A percentile compares a stretch with the other conserved stretches of the same genome.
Evolutionary conservation across 2,888 invertebrate genomes (phyloP).

Genomic region (Julus scandinavius): DNA sequence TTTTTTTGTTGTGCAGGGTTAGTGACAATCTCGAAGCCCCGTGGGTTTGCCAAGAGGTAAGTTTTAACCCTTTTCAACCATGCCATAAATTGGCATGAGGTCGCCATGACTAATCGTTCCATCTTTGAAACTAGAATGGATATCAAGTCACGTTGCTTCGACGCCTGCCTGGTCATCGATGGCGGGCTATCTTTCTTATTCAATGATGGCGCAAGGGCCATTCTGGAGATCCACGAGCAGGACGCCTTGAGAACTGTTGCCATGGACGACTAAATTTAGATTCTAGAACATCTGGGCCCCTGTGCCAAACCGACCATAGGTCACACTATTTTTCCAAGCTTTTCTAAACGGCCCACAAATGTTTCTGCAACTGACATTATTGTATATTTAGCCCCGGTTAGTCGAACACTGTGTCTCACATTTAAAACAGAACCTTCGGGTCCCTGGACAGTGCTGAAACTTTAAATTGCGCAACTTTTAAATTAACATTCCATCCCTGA

Average conservation of each 20-base stretch:
- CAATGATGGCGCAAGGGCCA: slow-evolving; percentile 90
- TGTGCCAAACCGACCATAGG: slow-evolving; percentile 12
- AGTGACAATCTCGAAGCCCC: slow-evolving; percentile 69
- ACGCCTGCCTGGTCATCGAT: slow-evolving; percentile 93
- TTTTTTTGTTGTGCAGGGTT: slow-evolving; percentile 63
- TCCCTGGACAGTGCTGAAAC: neutral
- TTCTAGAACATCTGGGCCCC: neutral
- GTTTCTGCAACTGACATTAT: neutral
- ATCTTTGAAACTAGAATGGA: slow-evolving; percentile 70
- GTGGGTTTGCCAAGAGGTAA: slow-evolving; percentile 76
- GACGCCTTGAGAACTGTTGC: slow-evolving; percentile 87
- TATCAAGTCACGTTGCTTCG: slow-evolving; percentile 88
- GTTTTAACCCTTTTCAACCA: slow-evolving; percentile 55
- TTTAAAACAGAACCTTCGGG: neutral
- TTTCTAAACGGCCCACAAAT: neutral
- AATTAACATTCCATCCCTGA: neutral
- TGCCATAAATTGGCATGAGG: neutral
- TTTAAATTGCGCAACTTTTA: neutral
- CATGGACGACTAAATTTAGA: slow-evolving; percentile 38
- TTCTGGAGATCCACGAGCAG: slow-evolving; percentile 84
- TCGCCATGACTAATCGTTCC: neutral
- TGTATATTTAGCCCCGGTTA: neutral
- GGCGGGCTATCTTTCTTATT: slow-evolving; percentile 94
- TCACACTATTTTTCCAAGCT: neutral
- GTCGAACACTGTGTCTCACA: neutral